Evolutionary conservation across 2,113 vertebrate genomes (phyloP).

Genomic region (Anhinga rufa): DNA sequence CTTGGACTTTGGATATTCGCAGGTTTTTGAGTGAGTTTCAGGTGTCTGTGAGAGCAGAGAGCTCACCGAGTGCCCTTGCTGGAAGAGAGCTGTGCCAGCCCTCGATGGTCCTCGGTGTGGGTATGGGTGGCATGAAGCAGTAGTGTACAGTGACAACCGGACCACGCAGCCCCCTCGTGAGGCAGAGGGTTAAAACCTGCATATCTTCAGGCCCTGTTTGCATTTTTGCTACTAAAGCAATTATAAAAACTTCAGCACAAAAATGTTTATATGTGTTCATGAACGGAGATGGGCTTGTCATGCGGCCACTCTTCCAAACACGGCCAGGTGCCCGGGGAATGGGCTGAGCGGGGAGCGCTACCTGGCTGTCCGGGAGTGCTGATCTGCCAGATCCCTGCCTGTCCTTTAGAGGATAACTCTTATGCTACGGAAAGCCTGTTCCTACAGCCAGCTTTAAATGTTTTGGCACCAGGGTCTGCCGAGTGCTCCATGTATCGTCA

Average conservation of each 20-base stretch:
- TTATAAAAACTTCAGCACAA: neutral
- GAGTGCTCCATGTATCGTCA: fast-evolving
- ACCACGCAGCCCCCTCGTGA: fast-evolving
- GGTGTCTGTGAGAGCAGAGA: neutral
- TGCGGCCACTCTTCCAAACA: neutral
- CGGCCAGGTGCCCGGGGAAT: fast-evolving
- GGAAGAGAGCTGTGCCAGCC: neutral
- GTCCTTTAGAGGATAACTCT: neutral
- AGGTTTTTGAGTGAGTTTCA: neutral
- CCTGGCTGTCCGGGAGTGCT: neutral
- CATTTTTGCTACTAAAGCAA: neutral
- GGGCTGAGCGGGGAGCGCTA: neutral
- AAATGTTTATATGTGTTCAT: neutral
- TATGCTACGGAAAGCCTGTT: fast-evolving
- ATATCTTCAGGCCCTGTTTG: neutral
- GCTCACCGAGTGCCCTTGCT: neutral
- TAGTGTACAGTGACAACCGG: fast-evolving
- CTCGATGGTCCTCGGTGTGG: fast-evolving
- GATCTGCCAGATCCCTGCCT: neutral
- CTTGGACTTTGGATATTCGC: neutral
- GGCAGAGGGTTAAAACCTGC: neutral
- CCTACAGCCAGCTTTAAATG: neutral
- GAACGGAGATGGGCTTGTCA: fast-evolving
- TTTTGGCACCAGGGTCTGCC: neutral
- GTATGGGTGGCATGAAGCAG: neutral